Conservation (phyloP, 2,888 invertebrate genomes). For the Pecten maximus region DNA sequence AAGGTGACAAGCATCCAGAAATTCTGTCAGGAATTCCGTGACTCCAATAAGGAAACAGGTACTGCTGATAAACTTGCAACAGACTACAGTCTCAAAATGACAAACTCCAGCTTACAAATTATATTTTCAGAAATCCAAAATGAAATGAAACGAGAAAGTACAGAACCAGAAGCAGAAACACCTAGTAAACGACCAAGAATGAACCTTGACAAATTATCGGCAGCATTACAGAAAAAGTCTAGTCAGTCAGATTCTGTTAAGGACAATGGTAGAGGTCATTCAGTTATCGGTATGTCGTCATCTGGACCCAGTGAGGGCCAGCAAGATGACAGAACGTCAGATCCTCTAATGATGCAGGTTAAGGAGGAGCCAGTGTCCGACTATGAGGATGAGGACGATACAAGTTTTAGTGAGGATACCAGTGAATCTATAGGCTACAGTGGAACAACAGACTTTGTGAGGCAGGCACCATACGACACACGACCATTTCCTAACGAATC, state of each 20-base stretch:
- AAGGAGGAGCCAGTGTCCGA: background rate
- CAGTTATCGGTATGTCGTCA: background rate
- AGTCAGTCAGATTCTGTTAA: background rate
- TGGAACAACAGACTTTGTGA: conserved; percentile 9
- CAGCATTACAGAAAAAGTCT: background rate
- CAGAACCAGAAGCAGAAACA: background rate
- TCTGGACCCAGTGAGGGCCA: background rate
- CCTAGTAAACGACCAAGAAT: conserved; percentile 1
- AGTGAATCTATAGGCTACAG: background rate
- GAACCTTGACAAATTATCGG: background rate
- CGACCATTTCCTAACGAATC: background rate
- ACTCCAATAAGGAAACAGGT: conserved; percentile 14
- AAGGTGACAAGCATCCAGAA: conserved; percentile 15
- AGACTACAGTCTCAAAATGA: conserved; percentile 30
- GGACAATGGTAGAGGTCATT: background rate
- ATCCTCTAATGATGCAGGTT: conserved; percentile 8
- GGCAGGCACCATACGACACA: background rate
- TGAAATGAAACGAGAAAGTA: background rate
- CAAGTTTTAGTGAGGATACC: background rate
- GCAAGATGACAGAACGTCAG: background rate
- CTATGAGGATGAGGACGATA: background rate
- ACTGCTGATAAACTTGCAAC: background rate
- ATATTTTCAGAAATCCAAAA: conserved; percentile 29
- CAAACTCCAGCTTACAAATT: conserved; percentile 1
- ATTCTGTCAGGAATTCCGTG: conserved; percentile 7